Evolutionary conservation across 2,113 vertebrate genomes (phyloP).

Genomic region (Corythaeola cristata): DNA sequence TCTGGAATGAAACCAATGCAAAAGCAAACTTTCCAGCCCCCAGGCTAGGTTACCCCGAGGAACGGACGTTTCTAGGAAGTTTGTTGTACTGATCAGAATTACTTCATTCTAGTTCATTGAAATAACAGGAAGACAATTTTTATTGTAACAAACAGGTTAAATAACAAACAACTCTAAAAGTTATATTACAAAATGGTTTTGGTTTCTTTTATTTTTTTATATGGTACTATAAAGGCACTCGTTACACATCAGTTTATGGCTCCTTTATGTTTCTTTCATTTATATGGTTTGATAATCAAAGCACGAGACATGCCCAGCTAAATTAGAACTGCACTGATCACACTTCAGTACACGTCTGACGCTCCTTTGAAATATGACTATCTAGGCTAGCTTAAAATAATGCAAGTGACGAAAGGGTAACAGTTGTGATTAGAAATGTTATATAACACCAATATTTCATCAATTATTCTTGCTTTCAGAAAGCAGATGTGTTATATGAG

Average conservation of each 20-base stretch:
- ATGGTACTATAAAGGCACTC: neutral
- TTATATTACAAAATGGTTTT: neutral
- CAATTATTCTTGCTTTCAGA: neutral
- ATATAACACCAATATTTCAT: neutral
- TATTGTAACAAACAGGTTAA: neutral
- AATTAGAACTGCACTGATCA: neutral
- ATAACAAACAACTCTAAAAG: neutral
- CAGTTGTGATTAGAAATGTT: neutral
- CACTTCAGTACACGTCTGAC: neutral
- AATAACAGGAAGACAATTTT: neutral
- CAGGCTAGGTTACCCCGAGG: neutral
- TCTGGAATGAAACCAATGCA: neutral
- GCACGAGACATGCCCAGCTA: neutral
- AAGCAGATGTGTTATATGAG: neutral
- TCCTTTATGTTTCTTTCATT: neutral
- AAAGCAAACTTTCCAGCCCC: neutral
- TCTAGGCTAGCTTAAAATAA: neutral
- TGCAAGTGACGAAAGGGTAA: neutral
- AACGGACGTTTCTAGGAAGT: neutral
- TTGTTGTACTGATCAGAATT: neutral
- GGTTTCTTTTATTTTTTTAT: neutral
- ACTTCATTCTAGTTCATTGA: neutral
- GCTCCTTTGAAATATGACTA: neutral
- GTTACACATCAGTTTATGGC: neutral
- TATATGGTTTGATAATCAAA: neutral